These are phyloP conservation scores for Xestoiulus laeticollis DNA, from an alignment of 2,888 invertebrate genomes.

Conservation along the genomic window DNA sequence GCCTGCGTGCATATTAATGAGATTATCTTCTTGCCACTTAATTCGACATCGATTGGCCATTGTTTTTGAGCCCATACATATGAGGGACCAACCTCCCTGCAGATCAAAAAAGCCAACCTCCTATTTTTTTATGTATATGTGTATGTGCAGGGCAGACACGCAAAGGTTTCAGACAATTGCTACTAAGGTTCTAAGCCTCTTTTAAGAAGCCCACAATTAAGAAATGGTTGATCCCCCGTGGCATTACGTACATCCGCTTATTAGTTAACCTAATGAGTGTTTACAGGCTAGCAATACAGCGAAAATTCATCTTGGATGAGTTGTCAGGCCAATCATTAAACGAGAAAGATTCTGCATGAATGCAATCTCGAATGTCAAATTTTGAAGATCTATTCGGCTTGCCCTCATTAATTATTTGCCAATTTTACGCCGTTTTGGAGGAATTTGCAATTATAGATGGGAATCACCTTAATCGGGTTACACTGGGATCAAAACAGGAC, in stretches of 20 bases:
- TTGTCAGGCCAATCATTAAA: constrained; percentile 29
- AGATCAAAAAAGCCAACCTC: neutral
- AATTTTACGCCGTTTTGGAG: constrained; percentile 29
- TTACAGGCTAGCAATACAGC: constrained; percentile 22
- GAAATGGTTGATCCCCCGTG: constrained; percentile 19
- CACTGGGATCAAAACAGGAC: neutral
- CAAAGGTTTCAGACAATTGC: neutral
- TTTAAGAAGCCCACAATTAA: constrained; percentile 46
- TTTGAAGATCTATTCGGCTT: constrained; percentile 23
- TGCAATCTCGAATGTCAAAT: constrained; percentile 16
- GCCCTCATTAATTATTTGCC: constrained; percentile 34
- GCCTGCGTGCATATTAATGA: constrained; percentile 24
- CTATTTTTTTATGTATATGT: neutral
- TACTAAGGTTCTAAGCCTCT: constrained; percentile 21
- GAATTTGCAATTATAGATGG: constrained; percentile 24
- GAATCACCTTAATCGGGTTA: constrained; percentile 18
- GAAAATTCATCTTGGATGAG: constrained; percentile 14
- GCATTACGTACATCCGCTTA: constrained; percentile 39
- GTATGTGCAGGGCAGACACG: constrained; percentile 11
- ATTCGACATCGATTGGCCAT: constrained; percentile 32
- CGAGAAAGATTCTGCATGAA: constrained; percentile 1
- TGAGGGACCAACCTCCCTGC: neutral
- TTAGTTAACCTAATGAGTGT: constrained; percentile 42
- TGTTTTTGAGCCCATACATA: neutral
- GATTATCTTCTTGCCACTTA: constrained; percentile 23